Percentiles rank a stretch among this genome's conserved stretches.
These are phyloP conservation scores for Dione juno DNA, from an alignment of 2,888 invertebrate species.

Conservation along the genomic window DNA sequence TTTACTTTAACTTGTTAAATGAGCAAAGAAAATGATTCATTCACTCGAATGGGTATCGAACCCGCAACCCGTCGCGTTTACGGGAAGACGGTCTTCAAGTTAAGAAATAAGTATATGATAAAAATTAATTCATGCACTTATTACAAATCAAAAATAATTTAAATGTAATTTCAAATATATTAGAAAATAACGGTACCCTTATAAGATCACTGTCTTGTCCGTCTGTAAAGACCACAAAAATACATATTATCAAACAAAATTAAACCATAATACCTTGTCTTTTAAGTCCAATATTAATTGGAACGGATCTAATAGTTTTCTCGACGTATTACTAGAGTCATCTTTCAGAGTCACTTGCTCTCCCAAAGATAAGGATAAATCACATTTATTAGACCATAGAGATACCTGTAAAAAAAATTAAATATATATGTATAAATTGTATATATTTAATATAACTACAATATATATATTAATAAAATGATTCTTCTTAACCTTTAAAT, in stretches of 20 bases:
- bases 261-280: conserved; percentile 57
- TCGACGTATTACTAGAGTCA: conserved; percentile 53
- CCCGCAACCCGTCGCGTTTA: background rate
- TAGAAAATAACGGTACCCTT: too few species aligned
- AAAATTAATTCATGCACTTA: too few species aligned
- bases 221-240: too few species aligned
- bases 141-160: too few species aligned
- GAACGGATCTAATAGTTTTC: conserved; percentile 59
- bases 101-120: background rate
- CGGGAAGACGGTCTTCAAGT: background rate
- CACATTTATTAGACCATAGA: conserved; percentile 98
- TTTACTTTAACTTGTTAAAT: background rate
- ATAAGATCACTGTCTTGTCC: too few species aligned
- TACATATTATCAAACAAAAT: too few species aligned
- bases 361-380: conserved; percentile 93
- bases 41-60: background rate
- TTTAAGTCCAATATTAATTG: conserved; percentile 66
- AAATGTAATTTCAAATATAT: too few species aligned
- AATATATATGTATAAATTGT: too few species aligned
- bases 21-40: too few species aligned
- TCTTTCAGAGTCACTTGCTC: conserved; percentile 75
- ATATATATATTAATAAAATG: too few species aligned
- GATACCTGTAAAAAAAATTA: conserved; percentile 81
- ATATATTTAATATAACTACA: too few species aligned
- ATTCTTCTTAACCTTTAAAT: too few species aligned